Conservation (phyloP, 2,113 vertebrate genomes). For the Salvelinus fontinalis region DNA sequence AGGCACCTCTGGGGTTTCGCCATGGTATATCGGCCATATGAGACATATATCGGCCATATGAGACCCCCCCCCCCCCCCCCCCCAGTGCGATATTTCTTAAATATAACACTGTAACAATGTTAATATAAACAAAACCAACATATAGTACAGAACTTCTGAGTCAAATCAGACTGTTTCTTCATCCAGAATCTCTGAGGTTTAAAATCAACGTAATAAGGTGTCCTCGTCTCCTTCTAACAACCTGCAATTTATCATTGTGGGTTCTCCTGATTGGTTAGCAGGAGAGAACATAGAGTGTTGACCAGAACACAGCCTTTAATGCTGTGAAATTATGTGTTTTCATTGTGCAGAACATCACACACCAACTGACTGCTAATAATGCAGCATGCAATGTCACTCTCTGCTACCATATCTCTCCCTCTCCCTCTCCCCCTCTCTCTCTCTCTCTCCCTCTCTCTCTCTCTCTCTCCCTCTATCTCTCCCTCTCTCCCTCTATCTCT, state of each 20-base stretch:
- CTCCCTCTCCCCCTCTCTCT: constrained; percentile 46
- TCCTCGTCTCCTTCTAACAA: constrained; percentile 6
- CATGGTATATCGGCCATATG: too few relatives aligned
- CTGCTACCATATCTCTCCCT: background rate
- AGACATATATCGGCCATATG: too few relatives aligned
- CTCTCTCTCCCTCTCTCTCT: constrained; percentile 27
- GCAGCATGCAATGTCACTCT: constrained; percentile 32
- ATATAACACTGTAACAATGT: too few relatives aligned
- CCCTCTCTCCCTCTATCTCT: constrained; percentile 11
- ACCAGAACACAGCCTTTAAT: constrained; percentile 55
- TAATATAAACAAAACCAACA: background rate
- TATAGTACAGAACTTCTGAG: background rate
- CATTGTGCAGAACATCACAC: constrained; percentile 32
- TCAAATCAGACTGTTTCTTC: too few relatives aligned
- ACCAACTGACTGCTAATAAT: constrained; percentile 58
- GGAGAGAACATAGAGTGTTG: constrained; percentile 56
- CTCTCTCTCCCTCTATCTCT: background rate
- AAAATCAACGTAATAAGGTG: too few relatives aligned
- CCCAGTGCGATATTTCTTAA: too few relatives aligned
- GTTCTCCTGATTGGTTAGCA: constrained; percentile 25
- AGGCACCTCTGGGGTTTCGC: too few relatives aligned
- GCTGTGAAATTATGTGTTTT: constrained; percentile 48
- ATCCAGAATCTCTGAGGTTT: too few relatives aligned
- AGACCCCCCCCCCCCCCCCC: too few relatives aligned
- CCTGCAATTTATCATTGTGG: constrained; percentile 37